Base-by-base conservation (phyloP, 2,113 vertebrate species). In the Anguilla japonica region DNA sequence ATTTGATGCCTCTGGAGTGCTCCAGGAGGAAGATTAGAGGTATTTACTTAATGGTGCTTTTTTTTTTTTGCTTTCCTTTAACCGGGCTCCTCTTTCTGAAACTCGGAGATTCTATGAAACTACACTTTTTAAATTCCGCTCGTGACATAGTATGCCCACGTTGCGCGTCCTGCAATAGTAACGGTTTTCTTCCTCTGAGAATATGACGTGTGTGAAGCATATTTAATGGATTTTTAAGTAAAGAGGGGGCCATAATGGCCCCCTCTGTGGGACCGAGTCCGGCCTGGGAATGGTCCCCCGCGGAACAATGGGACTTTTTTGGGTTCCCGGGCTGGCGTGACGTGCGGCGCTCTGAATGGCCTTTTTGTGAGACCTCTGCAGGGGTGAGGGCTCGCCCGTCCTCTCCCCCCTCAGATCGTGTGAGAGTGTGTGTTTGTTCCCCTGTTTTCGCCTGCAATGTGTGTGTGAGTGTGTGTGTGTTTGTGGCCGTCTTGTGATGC, bases 321-420 rank as follows among this genome's bases (percentile, higher is more conserved):
- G 89, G 89, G 81, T 91, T 43, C 15, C 90, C 86, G 86, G 22
- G 86, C 88, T 79, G 89, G 90, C 87, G 79, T 86, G 90, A 88
- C 92, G 91, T 79, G 86, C 81, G 89, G 90, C 90, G 89, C 46
- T 89, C 26, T 94, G 91, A 95, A 94, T 94, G 93, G 88, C 87
- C 83, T 92, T 94, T 93, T 95, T 95, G 94, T 94, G 90, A 84
- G 88, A 90, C 90, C 91, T 88, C 92, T 80, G 90, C 90, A 91
- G 90, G 93, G 93, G 50, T 29, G 85, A 92, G 92, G 34, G 34
- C 34, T 34, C 91, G 93, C 93, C 92, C 92, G 84, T 90, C 93
- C 93, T 91, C 91, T 90, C 92, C 41, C 84, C 57, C 83, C 81
- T 57, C 60, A 67, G 20, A 26, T 75, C 34, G 57, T 83, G 57